Conservation (phyloP, 2,888 invertebrate species). For the Philhelius pedissequus region DNA sequence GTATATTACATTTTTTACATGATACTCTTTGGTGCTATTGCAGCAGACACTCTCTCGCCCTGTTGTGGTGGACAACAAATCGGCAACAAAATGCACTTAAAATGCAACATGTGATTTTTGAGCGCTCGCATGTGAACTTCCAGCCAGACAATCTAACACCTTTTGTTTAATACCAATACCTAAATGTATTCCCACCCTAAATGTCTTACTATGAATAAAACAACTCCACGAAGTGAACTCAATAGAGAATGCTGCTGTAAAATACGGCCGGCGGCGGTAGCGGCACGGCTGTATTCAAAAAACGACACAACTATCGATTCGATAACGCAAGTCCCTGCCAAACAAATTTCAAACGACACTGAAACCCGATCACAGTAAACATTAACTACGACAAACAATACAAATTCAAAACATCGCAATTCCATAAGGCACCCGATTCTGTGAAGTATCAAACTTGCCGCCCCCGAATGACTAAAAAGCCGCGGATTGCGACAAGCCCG, state of each 20-base stretch:
- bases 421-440: slow-evolving; percentile 66
- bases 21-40: slow-evolving; percentile 8
- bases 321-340: slow-evolving; percentile 44
- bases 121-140: slow-evolving; percentile 8
- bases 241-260: neutral
- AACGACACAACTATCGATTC: slow-evolving; percentile 29
- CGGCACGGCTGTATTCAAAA: no score
- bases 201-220: slow-evolving; percentile 27
- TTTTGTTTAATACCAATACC: slow-evolving; percentile 31
- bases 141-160: slow-evolving; percentile 32
- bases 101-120: slow-evolving; percentile 37
- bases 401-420: slow-evolving; percentile 39
- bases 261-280: neutral
- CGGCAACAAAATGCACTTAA: slow-evolving; percentile 61
- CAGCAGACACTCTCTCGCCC: neutral
- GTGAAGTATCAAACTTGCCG: slow-evolving; percentile 34
- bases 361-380: slow-evolving; percentile 55
- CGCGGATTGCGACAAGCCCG: slow-evolving; percentile 25
- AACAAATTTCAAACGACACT: slow-evolving; percentile 51
- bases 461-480: slow-evolving; percentile 46
- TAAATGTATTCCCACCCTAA: slow-evolving; percentile 48
- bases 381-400: neutral
- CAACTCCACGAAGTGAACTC: slow-evolving; percentile 1
- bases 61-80: slow-evolving; percentile 27
- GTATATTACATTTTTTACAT: neutral